phyloP scores from a whole-genome alignment of 2,113 vertebrate species.

The Oophaga pumilio region DNA sequence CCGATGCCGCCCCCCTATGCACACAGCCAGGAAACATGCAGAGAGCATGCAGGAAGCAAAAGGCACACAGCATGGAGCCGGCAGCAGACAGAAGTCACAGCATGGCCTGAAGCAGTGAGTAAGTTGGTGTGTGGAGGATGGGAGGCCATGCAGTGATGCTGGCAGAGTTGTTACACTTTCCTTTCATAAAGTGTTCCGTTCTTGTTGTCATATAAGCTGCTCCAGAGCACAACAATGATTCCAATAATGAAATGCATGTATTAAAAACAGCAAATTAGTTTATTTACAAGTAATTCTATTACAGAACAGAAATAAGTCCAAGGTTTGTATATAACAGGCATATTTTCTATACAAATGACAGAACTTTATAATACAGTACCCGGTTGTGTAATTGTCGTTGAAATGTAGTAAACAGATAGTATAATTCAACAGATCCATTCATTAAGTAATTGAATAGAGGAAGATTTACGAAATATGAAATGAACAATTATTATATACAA shows the following conservation, averaged over 20 bases:
- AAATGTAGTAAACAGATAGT: background rate
- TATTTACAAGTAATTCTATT: slow-evolving; percentile 3
- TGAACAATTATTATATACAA: slow-evolving; percentile 24
- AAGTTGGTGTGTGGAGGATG: no score
- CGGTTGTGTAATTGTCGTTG: background rate
- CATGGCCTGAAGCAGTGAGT: no score
- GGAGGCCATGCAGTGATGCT: no score
- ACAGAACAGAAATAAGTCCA: background rate
- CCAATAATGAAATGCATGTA: background rate
- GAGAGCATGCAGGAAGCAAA: no score
- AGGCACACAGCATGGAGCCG: no score
- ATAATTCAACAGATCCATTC: background rate
- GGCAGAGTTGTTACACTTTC: no score
- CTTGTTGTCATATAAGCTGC: background rate
- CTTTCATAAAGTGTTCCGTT: background rate
- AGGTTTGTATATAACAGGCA: background rate
- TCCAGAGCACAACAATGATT: background rate
- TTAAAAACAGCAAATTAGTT: slow-evolving; percentile 4
- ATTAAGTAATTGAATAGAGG: background rate
- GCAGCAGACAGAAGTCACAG: no score
- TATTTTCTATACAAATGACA: background rate
- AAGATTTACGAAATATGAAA: background rate
- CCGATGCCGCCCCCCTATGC: no score
- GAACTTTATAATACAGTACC: background rate
- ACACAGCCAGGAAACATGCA: no score